Base-by-base conservation (phyloP, 1,140 invertebrate genomes). In the Chionoecetes opilio region DNA sequence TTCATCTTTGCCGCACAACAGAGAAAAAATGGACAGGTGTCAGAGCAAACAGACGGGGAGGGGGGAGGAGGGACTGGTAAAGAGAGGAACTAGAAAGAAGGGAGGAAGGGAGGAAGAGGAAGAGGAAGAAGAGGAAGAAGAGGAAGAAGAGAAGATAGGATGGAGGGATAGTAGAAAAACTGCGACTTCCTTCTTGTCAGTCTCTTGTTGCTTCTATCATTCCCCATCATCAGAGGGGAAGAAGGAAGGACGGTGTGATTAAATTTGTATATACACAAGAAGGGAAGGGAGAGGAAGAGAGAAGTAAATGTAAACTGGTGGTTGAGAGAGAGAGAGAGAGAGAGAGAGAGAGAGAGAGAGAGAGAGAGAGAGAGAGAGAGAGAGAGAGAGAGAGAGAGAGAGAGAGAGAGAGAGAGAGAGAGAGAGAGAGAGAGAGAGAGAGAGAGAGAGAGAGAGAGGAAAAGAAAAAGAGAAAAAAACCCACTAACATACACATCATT, bases 331-430 rank as follows among this genome's bases (percentile, higher is more conserved):
- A 17, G 6, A 34, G 14, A 37, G 32, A 92, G 31, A 92, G 0
- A 14, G 9, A 29, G 17, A 75, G 63, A 82, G n/a, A 75, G 75
- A 31, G 38, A 34, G 32, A 41, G 38, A 14, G 17, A 35, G 9
- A 31, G 38, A 82, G 90, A 91, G 90, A 63, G n/a, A 91, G n/a
- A 63, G 90, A 32, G 90, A 92, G 53, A 91, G 89, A 91, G 89
- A 91, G 89, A 91, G 41, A 91, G 89, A 91, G 89, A n/a, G n/a
- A 17, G 8, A 53, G 21, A 53, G 46, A 53, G 21, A 17, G 46
- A 53, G 9, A 17, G 46, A 53, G 21, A 1, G 8, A 9, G 21
- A 2, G 46, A 53, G 21, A 0, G 46, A 11, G 21, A 2, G 8
- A 53, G 21, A 9, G 2, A 53, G 21, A 17, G 21, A 53, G 21